Base-by-base conservation (phyloP, 2,797 vertebrate genomes). In the Setipinna tenuifilis region DNA sequence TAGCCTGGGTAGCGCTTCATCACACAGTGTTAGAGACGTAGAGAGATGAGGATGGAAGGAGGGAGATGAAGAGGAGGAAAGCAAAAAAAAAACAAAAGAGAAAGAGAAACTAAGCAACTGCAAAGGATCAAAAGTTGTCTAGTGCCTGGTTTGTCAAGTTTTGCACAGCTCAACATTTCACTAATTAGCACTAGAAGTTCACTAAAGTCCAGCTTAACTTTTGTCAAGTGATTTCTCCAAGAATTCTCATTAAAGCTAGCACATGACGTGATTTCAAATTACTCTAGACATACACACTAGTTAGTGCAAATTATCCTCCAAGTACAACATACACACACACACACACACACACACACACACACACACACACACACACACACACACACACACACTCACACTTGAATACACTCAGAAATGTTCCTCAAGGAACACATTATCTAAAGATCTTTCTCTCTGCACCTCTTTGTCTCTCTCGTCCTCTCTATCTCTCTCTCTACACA, bases 131-230 rank as follows among this genome's bases (percentile, higher is more conserved):
- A 44, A 78, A 78, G 35, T 78, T 78, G 71, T 31, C 35, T 7
- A 35, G 17, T 19, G 68, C 31, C 62, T 28, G 59, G 3, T 68
- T 23, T 31, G 62, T 84, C 35, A 65, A 48, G 65, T 31, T 46
- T 25, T 16, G 23, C 23, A 84, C 62, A 5, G 25, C 62, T 68
- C 19, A 83, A 83, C n/a, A 23, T 46, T 65, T 46, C 50, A 85
- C 81, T 41, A 10, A 46, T 81, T 82, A 78, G 71, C 71, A 21
- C 71, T 78, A 78, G 31, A 78, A 78, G 71, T 78, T 78, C 31
- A 78, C 35, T 35, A 35, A 78, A 78, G 71, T 78, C 71, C 31
- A 71, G 12, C 68, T 21, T 7, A 21, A 78, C 17, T 78, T 44
- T 78, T 21, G 17, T 7, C 35, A 78, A 78, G 71, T 44, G 71